A percentile compares a stretch with the other conserved stretches of the same genome.
These are phyloP conservation scores for Hexactinellida sp. DNA, from an alignment of 37 sponge, comb jelly and placozoan genomes.

Conservation along the genomic window DNA sequence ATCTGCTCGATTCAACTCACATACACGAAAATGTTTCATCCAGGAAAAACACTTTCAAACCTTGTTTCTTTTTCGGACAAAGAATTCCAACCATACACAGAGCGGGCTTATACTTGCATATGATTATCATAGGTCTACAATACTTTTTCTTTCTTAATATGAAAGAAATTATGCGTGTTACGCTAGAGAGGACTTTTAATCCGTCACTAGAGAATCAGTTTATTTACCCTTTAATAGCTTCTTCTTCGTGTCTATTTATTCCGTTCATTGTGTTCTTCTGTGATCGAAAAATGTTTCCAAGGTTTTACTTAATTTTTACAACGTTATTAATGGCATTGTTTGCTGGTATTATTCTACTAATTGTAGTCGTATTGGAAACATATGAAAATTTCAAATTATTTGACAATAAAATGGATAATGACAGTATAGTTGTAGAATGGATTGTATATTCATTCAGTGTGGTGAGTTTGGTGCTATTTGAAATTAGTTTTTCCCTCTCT, in stretches of 20 bases:
- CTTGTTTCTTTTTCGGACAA: not conserved
- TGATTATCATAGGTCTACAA: not conserved
- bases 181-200: not conserved
- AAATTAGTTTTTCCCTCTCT: not conserved
- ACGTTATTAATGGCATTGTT: not conserved
- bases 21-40: not conserved
- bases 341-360: not conserved
- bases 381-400: not conserved
- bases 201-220: not conserved
- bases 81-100: not conserved
- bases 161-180: not conserved
- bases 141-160: conserved; percentile 10
- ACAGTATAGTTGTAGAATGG: not conserved
- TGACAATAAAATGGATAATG: not conserved
- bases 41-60: not conserved
- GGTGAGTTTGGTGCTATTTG: not conserved
- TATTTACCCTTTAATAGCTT: not conserved
- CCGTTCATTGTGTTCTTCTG: not conserved
- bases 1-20: not conserved
- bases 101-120: not conserved
- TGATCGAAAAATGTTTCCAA: not conserved
- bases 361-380: not conserved
- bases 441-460: not conserved
- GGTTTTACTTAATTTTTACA: not conserved
- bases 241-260: not conserved